Conservation (phyloP, 2,888 invertebrate genomes). For the Plebejus argus region DNA sequence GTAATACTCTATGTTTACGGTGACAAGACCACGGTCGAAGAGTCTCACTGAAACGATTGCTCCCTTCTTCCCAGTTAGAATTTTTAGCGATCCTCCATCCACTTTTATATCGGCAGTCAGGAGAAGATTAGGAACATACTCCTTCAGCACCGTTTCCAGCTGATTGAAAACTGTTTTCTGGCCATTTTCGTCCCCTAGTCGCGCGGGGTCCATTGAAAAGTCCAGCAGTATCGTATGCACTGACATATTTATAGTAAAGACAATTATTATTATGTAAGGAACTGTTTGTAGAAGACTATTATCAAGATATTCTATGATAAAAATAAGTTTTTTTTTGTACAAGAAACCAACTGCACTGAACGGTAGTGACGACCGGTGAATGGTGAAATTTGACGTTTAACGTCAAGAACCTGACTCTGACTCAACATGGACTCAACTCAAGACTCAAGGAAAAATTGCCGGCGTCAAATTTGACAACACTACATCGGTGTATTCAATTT, state of each 20-base stretch:
- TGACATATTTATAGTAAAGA: constrained; percentile 79
- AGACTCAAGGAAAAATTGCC: too few relatives aligned
- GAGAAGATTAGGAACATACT: constrained; percentile 86
- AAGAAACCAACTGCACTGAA: too few relatives aligned
- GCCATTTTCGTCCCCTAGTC: constrained; percentile 84
- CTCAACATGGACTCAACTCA: too few relatives aligned
- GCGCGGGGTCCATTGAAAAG: constrained; percentile 87
- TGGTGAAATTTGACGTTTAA: too few relatives aligned
- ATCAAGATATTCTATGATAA: neutral
- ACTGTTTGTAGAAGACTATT: neutral
- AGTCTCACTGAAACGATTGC: constrained; percentile 86
- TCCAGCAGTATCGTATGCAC: constrained; percentile 90
- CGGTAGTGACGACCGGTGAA: too few relatives aligned
- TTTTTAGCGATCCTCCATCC: constrained; percentile 85
- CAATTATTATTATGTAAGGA: neutral
- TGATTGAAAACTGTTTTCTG: constrained; percentile 84
- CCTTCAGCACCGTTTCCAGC: constrained; percentile 85
- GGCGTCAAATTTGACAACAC: too few relatives aligned
- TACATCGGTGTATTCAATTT: too few relatives aligned
- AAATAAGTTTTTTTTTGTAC: too few relatives aligned
- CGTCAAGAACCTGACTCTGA: too few relatives aligned
- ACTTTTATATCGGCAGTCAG: constrained; percentile 84
- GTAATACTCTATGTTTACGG: constrained; percentile 91
- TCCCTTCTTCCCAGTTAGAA: constrained; percentile 86
- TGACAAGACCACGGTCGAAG: constrained; percentile 88